Base-by-base conservation (phyloP, 2,797 vertebrate species). In the Periparus ater region DNA sequence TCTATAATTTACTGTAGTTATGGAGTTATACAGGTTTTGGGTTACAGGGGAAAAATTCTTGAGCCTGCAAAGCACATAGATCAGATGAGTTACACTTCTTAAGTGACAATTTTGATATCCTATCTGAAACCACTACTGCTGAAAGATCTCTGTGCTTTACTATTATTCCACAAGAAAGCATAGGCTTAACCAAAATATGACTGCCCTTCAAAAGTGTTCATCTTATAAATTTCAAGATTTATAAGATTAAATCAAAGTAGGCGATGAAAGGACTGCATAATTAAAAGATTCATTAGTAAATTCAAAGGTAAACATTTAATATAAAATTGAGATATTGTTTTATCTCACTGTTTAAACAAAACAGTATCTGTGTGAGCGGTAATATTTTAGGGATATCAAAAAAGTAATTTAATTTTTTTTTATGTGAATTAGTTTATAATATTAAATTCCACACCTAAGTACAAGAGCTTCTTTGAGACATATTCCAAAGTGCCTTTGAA, bases 401-500 rank as follows among this genome's bases (percentile, higher is more conserved):
- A 88, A 75, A 82, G 9, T 30, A 27, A 72, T 54, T 9, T 47
- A 48, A 17, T 84, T 67, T 38, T 30, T 54, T 38, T 34, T 82
- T 82, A 34, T 68, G 40, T 80, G 23, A 19, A 72, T 4, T 63
- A 44, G 3, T 42, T 78, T 79, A 17, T 25, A 60, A 70, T 51
- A 76, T 60, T 91, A 73, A 57, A 84, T 78, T 63, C 5, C 27
- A 62, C 13, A 51, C 9, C 17, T 54, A 30, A 40, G 17, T 48
- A 50, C 42, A 63, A 66, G 66, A 85, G 38, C 30, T 62, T 34
- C 54, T 42, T 7, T 44, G 67, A 79, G 79, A 5, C 11, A 67
- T 44, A 79, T 95, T 82, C 26, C 29, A 65, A 89, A 95, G 74
- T 42, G 4, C 3, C 89, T 95, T 93, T 89, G 47, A 74, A 94